phyloP scores from a whole-genome alignment of 2,888 invertebrate species.

The Oeneis ivallda region DNA sequence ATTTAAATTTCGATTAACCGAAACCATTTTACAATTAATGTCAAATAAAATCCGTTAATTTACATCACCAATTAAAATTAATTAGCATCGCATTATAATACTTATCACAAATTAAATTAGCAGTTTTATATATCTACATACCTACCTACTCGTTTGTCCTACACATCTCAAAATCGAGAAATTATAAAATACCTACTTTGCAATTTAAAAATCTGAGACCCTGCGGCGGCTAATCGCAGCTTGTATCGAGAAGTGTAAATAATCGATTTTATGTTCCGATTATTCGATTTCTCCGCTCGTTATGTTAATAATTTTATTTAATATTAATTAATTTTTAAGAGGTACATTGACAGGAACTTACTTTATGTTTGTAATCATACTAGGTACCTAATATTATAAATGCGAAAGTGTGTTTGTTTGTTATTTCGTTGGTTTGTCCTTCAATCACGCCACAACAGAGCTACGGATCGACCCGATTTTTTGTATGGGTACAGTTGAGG shows the following conservation, averaged over 20 bases:
- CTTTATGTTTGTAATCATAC: too few species aligned
- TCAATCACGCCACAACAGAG: too few species aligned
- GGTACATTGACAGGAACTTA: too few species aligned
- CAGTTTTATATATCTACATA: slow-evolving; percentile 21
- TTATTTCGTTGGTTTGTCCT: too few species aligned
- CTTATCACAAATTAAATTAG: slow-evolving; percentile 30
- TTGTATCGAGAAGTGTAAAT: slow-evolving; percentile 41
- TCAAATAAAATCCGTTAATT: not conserved
- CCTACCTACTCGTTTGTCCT: too few species aligned
- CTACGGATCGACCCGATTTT: too few species aligned
- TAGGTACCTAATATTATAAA: too few species aligned
- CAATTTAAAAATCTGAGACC: slow-evolving; percentile 37
- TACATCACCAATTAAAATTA: slow-evolving; percentile 8
- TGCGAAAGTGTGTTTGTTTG: too few species aligned
- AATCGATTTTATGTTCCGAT: slow-evolving; percentile 38
- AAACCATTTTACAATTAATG: too few species aligned
- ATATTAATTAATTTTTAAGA: too few species aligned
- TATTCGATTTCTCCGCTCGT: slow-evolving; percentile 14
- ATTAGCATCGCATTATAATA: slow-evolving; percentile 4
- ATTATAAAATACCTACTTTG: slow-evolving; percentile 31
- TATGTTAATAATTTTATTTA: not conserved
- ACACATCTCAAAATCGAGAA: slow-evolving; percentile 23
- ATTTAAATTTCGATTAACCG: too few species aligned
- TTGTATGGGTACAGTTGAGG: too few species aligned
- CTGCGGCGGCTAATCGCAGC: slow-evolving; percentile 40